Evolutionary conservation across 2,888 invertebrate species (phyloP), one percentile per base, ranked within the genome.

Genomic region (Troglohyphantes excavatus): DNA sequence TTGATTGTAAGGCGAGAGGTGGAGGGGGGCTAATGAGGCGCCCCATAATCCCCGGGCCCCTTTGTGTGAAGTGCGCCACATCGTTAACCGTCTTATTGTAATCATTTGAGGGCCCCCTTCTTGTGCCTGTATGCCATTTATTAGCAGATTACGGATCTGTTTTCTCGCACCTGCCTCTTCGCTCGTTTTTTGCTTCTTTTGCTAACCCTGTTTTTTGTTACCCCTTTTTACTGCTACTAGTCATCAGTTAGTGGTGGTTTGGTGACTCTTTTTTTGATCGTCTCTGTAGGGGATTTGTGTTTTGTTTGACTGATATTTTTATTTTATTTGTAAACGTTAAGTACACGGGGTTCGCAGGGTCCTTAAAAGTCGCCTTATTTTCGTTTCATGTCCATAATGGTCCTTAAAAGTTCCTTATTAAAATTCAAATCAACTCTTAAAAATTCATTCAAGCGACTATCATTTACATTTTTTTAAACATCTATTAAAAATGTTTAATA

Each of bases 21-120:
- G n/a, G n/a, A n/a, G 75, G 75, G 53, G 76, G 76, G 17, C 85
- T 86, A 86, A 86, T 86, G 85, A 86, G 85, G 85, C 85, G 29
- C 68, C 33, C 85, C 85, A 61, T 86, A 86, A 86, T 86, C 85
- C 85, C 53, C 43, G 13, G 73, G 53, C 76, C 76, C 85, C 67
- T 86, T 79, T 87, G 87, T 87, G 87, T 73, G 78, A 79, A 79
- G 78, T 87, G 79, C 79, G 72, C 87, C 87, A 86, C 85, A 79
- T 79, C 87, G 87, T 87, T 87, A 87, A 46, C 87, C 63, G 79
- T 79, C 87, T 87, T 79, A 87, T 87, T 87, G 79, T 87, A 73
- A 79, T 86, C 86, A 72, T 59, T 21, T 46, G 73, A 46, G 23
- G 39, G 29, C 21, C 73, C 63, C 84, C 68, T 68, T 67, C 76